Conservation (phyloP, 2,888 invertebrate species). For the Anthophora plumipes region DNA sequence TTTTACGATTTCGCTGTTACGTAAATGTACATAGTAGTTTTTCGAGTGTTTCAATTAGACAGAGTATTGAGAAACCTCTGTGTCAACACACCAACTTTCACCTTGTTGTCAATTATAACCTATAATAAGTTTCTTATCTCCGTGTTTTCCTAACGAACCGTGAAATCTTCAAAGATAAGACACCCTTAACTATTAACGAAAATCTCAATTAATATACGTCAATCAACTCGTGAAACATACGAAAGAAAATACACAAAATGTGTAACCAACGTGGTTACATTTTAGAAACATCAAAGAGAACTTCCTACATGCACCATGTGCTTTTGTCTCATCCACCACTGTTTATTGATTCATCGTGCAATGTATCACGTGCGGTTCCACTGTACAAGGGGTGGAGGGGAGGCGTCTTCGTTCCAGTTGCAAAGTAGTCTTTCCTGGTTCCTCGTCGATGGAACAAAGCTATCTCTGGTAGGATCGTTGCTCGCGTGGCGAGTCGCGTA, state of each 20-base stretch:
- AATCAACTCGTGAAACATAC: neutral
- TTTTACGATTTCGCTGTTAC: slow-evolving; percentile 26
- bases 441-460: slow-evolving; percentile 58
- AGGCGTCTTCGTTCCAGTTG: slow-evolving; percentile 36
- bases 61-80: neutral
- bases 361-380: neutral
- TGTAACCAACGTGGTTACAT: neutral
- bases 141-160: neutral
- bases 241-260: slow-evolving; percentile 7
- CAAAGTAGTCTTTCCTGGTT: slow-evolving; percentile 46
- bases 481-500: slow-evolving; percentile 36
- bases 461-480: slow-evolving; percentile 29
- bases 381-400: neutral
- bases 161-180: neutral
- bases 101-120: slow-evolving; percentile 13
- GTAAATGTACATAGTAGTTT: slow-evolving; percentile 13
- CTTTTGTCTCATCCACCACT: neutral
- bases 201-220: slow-evolving; percentile 10
- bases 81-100: slow-evolving; percentile 16
- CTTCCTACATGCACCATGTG: neutral
- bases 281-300: slow-evolving; percentile 1
- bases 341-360: slow-evolving; percentile 17
- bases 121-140: neutral
- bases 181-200: neutral
- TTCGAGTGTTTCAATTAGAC: slow-evolving; percentile 23